A percentile compares a stretch with the other conserved stretches of the same genome.
Conservation (phyloP, 1,140 invertebrate species). For the Euschistus heros region DNA sequence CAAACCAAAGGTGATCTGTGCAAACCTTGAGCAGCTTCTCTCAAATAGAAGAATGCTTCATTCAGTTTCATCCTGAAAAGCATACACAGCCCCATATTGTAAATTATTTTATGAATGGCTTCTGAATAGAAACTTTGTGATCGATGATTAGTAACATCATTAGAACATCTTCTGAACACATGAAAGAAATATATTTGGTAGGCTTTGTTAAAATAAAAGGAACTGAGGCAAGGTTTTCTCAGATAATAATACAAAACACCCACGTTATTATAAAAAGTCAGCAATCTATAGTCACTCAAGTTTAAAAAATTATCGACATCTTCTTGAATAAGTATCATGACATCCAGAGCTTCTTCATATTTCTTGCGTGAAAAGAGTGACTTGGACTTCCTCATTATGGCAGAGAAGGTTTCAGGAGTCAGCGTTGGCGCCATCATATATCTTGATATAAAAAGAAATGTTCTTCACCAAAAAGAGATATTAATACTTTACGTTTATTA, state of each 20-base stretch:
- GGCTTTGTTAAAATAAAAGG: not conserved
- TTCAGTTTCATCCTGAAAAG: slow-evolving; percentile 66
- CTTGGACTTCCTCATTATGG: not conserved
- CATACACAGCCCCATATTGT: slow-evolving; percentile 81
- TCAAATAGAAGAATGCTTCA: slow-evolving; percentile 83
- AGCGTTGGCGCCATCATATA: too few relatives aligned
- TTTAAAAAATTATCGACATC: not conserved
- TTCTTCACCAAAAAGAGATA: too few relatives aligned
- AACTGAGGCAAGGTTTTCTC: not conserved
- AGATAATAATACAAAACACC: not conserved
- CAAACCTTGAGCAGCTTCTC: slow-evolving; percentile 74
- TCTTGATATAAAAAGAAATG: too few relatives aligned
- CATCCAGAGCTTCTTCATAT: slow-evolving; percentile 1
- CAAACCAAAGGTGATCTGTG: slow-evolving; percentile 82
- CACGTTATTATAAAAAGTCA: slow-evolving; percentile 1
- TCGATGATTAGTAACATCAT: not conserved
- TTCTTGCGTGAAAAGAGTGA: not conserved
- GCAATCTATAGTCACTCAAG: not conserved
- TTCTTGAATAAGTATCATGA: slow-evolving; percentile 2
- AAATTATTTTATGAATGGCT: slow-evolving; percentile 46
- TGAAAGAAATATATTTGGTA: not conserved
- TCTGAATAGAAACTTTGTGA: slow-evolving; percentile 2
- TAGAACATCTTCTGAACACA: slow-evolving; percentile 20
- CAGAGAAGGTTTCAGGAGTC: not conserved
- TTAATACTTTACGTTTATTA: too few relatives aligned